These are phyloP conservation scores for Noturus placidus DNA, from an alignment of 2,113 vertebrate species.

Conservation along the genomic window DNA sequence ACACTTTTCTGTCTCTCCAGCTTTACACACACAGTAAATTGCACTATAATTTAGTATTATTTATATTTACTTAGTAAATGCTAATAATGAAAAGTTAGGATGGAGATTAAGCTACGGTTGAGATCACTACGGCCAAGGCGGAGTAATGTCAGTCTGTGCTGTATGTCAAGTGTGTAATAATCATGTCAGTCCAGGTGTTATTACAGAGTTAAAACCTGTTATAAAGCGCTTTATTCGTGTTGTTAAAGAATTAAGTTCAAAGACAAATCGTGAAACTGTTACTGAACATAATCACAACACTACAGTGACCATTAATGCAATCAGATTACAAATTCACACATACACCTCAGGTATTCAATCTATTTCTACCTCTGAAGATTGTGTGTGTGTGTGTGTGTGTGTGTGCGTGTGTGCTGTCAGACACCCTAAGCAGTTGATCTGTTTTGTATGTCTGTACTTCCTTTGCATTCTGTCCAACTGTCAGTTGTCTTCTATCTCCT, in stretches of 20 bases:
- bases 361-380: conserved; percentile 67
- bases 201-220: neutral
- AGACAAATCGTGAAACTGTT: neutral
- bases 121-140: too few relatives aligned
- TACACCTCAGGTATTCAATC: conserved; percentile 83
- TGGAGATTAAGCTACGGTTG: too few relatives aligned
- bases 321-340: conserved; percentile 77
- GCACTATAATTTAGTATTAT: too few relatives aligned
- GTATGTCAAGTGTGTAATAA: neutral
- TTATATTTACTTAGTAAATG: neutral
- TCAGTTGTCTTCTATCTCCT: conserved; percentile 53
- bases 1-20: neutral
- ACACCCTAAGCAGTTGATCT: conserved; percentile 88
- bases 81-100: too few relatives aligned
- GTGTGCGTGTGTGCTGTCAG: conserved; percentile 69
- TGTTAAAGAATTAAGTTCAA: neutral
- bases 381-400: neutral
- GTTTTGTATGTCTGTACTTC: conserved; percentile 80
- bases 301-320: conserved; percentile 78
- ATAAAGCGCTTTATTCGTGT: neutral
- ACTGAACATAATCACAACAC: neutral
- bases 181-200: neutral
- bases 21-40: neutral
- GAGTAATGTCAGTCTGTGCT: neutral
- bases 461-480: conserved; percentile 51